phyloP scores from a whole-genome alignment of 2,113 vertebrate species.

The Pelecanus crispus region DNA sequence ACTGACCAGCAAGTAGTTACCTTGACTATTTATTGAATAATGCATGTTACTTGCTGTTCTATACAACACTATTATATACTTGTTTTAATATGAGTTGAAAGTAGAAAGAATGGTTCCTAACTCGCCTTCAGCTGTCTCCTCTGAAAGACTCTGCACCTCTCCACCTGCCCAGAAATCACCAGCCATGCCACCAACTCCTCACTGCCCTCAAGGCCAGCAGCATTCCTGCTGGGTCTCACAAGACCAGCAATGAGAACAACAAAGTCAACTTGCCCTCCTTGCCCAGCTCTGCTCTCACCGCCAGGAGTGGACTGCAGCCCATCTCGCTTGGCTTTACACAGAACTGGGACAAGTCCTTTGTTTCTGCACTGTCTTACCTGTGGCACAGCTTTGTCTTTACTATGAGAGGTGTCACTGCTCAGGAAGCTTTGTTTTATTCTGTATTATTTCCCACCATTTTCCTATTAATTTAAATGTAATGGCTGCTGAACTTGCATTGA shows the following conservation, averaged over 20 bases:
- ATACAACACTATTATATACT: neutral
- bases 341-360: neutral
- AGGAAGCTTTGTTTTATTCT: neutral
- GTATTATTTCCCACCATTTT: neutral
- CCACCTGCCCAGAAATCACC: neutral
- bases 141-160: neutral
- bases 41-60: neutral
- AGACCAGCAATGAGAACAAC: neutral
- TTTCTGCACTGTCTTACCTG: neutral
- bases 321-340: fast-evolving
- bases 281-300: neutral
- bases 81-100: neutral
- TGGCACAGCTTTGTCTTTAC: neutral
- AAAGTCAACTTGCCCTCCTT: neutral
- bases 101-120: neutral
- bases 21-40: neutral
- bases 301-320: neutral
- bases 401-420: neutral
- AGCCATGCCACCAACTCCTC: neutral
- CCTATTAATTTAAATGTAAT: neutral
- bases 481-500: neutral
- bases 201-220: neutral
- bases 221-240: neutral
- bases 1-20: neutral
- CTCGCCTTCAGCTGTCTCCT: neutral